These are phyloP conservation scores for Phyllostomus hastatus DNA, from an alignment of 2,113 vertebrate species.

Conservation along the genomic window DNA sequence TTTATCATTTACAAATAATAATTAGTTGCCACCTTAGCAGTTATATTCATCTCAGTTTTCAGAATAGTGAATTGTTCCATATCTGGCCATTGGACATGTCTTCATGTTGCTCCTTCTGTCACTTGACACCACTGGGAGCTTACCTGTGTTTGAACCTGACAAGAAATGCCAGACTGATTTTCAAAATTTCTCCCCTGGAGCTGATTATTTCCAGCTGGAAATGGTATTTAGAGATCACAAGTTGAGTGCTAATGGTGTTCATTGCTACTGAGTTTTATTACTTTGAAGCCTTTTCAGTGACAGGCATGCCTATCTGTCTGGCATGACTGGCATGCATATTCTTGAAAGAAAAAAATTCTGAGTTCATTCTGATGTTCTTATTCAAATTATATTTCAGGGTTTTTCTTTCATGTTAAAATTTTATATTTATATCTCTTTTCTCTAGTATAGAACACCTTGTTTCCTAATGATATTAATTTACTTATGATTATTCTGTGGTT, in stretches of 20 bases:
- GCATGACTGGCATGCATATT: no score
- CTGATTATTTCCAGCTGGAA: not conserved
- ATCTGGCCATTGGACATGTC: not conserved
- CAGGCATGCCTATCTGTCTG: not conserved
- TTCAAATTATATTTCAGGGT: not conserved
- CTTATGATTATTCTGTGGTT: not conserved
- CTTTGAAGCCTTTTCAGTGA: not conserved
- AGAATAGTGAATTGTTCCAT: not conserved
- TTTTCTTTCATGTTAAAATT: slow-evolving; percentile 15
- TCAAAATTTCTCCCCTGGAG: not conserved
- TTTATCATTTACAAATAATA: not conserved
- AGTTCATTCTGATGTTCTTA: not conserved
- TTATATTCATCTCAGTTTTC: not conserved
- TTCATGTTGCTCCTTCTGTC: not conserved
- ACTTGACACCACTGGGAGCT: not conserved
- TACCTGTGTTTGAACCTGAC: not conserved
- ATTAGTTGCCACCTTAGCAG: not conserved
- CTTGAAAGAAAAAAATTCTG: not conserved
- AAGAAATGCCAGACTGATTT: not conserved
- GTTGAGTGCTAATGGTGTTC: not conserved
- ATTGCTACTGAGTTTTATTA: not conserved
- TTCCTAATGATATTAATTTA: not conserved
- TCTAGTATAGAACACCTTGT: not conserved
- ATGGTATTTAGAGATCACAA: not conserved
- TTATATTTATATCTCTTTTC: not conserved